phyloP scores from a whole-genome alignment of 1,140 invertebrate species.

The Papilio glaucus region DNA sequence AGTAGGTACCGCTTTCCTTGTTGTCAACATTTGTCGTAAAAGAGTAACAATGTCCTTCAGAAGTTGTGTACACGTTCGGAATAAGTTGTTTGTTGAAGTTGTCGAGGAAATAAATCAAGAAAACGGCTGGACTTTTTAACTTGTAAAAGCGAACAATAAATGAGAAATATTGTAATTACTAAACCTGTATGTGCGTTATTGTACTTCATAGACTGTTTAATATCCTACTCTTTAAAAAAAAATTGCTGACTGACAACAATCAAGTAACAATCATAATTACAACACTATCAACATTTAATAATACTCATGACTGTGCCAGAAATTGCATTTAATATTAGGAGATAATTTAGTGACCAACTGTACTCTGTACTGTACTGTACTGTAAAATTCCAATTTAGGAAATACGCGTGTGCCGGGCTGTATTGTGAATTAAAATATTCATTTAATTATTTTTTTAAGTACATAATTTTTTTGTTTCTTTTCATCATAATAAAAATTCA shows the following conservation, averaged over 20 bases:
- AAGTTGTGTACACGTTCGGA: constrained; percentile 11
- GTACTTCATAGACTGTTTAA: too few species aligned
- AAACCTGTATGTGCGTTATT: too few species aligned
- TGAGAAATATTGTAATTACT: too few species aligned
- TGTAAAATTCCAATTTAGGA: too few species aligned
- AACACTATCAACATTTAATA: too few species aligned
- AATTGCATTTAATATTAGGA: neutral
- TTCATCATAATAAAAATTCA: neutral
- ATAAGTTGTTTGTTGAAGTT: constrained; percentile 13
- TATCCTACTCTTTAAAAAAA: too few species aligned
- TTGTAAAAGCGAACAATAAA: neutral
- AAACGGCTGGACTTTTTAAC: neutral
- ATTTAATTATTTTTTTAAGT: constrained; percentile 1
- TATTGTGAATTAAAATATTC: too few species aligned
- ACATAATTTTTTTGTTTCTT: neutral
- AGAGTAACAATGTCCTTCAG: constrained; percentile 2
- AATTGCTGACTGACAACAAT: too few species aligned
- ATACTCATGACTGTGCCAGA: too few species aligned
- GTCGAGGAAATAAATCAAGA: neutral
- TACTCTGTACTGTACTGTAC: too few species aligned
- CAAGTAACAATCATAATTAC: too few species aligned
- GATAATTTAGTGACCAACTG: neutral
- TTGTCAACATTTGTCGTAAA: constrained; percentile 20
- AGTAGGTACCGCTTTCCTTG: neutral
- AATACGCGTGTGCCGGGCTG: too few species aligned